Conservation (phyloP, 2,113 vertebrate species). For the Crotalus helleri region DNA sequence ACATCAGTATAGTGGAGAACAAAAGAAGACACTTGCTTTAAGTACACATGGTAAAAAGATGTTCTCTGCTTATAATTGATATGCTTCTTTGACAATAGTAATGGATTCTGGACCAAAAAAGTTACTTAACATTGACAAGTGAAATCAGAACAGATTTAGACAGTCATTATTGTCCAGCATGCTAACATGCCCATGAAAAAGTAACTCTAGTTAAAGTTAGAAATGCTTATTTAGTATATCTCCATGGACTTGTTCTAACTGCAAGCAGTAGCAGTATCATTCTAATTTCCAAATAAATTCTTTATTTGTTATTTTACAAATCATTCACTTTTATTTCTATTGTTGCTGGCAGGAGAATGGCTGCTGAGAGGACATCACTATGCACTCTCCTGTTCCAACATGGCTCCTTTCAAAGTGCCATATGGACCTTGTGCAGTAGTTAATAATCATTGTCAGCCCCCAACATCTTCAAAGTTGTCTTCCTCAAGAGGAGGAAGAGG, state of each 20-base stretch:
- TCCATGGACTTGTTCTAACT: neutral
- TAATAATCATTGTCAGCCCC: neutral
- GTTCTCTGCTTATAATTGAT: neutral
- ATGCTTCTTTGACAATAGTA: neutral
- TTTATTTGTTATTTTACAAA: neutral
- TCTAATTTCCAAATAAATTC: neutral
- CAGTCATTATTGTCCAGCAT: neutral
- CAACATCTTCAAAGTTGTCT: neutral
- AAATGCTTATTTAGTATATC: neutral
- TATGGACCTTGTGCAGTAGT: neutral
- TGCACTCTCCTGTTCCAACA: neutral
- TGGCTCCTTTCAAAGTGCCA: neutral
- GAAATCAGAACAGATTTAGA: neutral
- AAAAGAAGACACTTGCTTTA: slow-evolving; percentile 14
- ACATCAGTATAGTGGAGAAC: slow-evolving; percentile 4
- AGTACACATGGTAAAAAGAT: neutral
- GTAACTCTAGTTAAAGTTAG: neutral
- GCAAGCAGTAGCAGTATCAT: neutral
- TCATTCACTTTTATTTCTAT: neutral
- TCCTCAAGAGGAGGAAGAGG: neutral
- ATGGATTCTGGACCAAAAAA: neutral
- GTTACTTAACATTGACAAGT: neutral
- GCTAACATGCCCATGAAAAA: neutral
- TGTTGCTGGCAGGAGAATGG: neutral
- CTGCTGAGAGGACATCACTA: neutral